Evolutionary conservation across 2,113 vertebrate genomes (phyloP).

Genomic region (Petrocephalus zakoni): DNA sequence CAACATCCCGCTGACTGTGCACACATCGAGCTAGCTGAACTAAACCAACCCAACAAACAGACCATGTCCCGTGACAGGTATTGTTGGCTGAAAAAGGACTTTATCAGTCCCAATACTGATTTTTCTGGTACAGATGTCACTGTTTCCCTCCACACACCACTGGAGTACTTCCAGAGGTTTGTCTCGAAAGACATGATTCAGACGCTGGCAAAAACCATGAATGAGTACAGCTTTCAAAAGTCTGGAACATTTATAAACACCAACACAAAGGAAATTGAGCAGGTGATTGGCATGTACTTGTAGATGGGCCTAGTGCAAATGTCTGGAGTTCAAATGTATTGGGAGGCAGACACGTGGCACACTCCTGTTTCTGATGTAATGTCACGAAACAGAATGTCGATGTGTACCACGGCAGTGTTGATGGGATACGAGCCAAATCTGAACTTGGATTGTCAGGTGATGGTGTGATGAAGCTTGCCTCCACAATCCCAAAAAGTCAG

Average conservation of each 20-base stretch:
- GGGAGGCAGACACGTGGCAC: conserved; percentile 12
- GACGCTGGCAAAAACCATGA: no score
- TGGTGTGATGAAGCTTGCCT: conserved; percentile 28
- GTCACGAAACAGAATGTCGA: background rate
- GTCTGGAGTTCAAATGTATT: conserved; percentile 16
- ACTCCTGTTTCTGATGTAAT: conserved; percentile 8
- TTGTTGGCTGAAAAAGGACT: conserved; percentile 27
- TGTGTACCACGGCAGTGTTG: no score
- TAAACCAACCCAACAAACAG: background rate
- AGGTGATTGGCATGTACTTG: conserved; percentile 18
- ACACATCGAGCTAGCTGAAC: background rate
- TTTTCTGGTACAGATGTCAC: no score
- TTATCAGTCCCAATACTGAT: conserved; percentile 21
- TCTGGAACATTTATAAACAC: conserved; percentile 11
- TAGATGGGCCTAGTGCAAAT: conserved; percentile 28
- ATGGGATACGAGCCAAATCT: conserved; percentile 18
- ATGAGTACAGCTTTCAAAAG: no score
- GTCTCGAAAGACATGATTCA: no score
- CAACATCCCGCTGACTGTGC: background rate
- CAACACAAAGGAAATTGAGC: conserved; percentile 18
- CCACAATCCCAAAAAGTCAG: conserved; percentile 24
- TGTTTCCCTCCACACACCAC: no score
- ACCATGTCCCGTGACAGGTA: background rate
- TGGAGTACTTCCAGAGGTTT: no score
- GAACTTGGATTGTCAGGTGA: conserved; percentile 30